A percentile compares a stretch with the other conserved stretches of the same genome.
phyloP scores from a whole-genome alignment of 2,888 invertebrate genomes.

The Spicauda simplicius region DNA sequence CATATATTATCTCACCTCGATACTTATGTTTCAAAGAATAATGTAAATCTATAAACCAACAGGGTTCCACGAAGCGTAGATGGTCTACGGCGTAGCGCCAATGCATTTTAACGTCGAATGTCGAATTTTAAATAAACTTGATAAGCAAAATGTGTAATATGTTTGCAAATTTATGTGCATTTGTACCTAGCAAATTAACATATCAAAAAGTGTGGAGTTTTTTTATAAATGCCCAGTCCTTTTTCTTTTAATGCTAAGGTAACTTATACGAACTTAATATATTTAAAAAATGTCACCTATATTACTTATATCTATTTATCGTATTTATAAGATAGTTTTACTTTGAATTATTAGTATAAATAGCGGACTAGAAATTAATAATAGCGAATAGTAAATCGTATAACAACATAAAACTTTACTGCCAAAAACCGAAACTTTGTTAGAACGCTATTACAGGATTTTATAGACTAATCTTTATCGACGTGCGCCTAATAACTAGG shows the following conservation, averaged over 20 bases:
- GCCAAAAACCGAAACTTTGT: constrained; percentile 12
- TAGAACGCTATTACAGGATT: constrained; percentile 6
- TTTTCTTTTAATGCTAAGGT: neutral
- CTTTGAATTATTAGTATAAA: too few species aligned
- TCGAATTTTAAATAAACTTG: constrained; percentile 21
- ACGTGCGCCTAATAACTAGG: constrained; percentile 12
- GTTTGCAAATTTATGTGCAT: constrained; percentile 32
- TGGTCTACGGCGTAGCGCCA: constrained; percentile 4
- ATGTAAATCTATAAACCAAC: neutral
- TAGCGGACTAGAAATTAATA: too few species aligned
- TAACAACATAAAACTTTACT: neutral
- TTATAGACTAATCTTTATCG: constrained; percentile 25
- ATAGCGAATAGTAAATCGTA: neutral
- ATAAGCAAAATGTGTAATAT: constrained; percentile 28
- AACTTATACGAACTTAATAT: neutral
- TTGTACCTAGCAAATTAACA: constrained; percentile 22
- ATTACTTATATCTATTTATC: too few species aligned
- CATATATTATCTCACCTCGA: neutral
- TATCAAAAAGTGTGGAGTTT: constrained; percentile 15
- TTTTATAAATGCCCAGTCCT: neutral
- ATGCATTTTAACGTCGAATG: constrained; percentile 13
- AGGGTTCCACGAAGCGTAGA: neutral
- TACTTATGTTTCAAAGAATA: neutral
- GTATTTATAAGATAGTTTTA: too few species aligned
- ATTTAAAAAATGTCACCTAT: too few species aligned